These are phyloP conservation scores for Anas platyrhynchos DNA, from an alignment of 2,113 vertebrate species.

Conservation along the genomic window DNA sequence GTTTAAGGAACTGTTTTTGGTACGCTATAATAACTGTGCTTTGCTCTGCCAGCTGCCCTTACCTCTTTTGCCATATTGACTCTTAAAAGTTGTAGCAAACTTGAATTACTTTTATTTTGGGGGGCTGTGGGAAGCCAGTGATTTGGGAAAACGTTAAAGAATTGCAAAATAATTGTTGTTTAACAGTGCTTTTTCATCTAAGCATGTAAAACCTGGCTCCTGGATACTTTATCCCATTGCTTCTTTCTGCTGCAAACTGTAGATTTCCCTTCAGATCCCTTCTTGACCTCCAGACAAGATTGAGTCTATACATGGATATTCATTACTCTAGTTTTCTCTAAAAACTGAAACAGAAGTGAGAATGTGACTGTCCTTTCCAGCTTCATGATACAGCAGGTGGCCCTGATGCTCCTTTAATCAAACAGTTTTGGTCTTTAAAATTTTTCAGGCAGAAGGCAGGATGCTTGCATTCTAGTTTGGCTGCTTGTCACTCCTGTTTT, in stretches of 20 bases:
- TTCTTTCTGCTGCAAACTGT: background rate
- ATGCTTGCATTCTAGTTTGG: background rate
- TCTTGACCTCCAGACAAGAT: background rate
- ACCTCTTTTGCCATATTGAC: background rate
- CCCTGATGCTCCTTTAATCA: background rate
- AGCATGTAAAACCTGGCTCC: background rate
- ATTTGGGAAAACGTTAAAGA: background rate
- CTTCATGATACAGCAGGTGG: background rate
- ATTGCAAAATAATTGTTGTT: background rate
- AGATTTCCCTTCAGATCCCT: background rate
- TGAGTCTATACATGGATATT: background rate
- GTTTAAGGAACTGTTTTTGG: constrained; percentile 43
- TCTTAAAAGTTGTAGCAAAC: background rate
- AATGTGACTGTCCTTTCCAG: background rate
- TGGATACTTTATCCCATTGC: background rate
- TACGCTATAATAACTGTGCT: constrained; percentile 34
- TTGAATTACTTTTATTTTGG: background rate
- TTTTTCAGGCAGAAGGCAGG: background rate
- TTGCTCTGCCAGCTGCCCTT: constrained; percentile 1
- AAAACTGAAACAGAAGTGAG: background rate
- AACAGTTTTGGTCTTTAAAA: background rate
- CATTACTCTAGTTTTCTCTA: background rate
- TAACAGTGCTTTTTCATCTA: background rate
- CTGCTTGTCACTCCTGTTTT: background rate
- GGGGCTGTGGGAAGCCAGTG: background rate